phyloP scores from a whole-genome alignment of 2,888 invertebrate species.

The Drosophila macrothrix region DNA sequence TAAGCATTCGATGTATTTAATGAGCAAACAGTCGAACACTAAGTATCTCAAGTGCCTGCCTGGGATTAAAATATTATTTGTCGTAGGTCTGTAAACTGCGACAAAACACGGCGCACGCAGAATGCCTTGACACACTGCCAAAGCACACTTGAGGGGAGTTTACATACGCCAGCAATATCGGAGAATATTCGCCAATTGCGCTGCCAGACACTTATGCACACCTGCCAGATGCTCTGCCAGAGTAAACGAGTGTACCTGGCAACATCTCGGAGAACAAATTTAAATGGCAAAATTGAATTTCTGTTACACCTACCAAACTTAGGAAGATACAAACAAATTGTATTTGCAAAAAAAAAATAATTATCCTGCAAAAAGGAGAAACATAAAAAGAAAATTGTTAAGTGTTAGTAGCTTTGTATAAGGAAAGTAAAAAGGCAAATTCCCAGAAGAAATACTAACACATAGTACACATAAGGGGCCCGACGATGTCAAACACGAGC shows the following conservation, averaged over 20 bases:
- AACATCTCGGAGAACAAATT: neutral
- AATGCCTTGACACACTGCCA: conserved; percentile 4
- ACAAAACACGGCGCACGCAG: neutral
- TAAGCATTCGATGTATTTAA: conserved; percentile 15
- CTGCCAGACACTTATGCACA: neutral
- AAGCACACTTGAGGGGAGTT: neutral
- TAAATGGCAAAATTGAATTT: neutral
- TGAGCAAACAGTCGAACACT: conserved; percentile 17
- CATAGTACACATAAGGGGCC: neutral
- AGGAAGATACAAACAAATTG: neutral
- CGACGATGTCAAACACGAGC: too few relatives aligned
- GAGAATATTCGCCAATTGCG: neutral
- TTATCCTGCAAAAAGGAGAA: neutral
- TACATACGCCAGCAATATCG: neutral
- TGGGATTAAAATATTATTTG: conserved; percentile 23
- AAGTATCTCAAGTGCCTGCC: conserved; percentile 8
- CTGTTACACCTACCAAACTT: neutral
- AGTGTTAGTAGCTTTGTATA: neutral
- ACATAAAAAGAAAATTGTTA: neutral
- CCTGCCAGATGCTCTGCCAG: neutral
- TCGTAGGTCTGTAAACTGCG: conserved; percentile 16
- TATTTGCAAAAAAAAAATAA: neutral
- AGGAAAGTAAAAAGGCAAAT: too few relatives aligned
- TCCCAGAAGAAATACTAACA: neutral
- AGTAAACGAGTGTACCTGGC: neutral